phyloP scores from a whole-genome alignment of 2,888 invertebrate species.

The Idaea biselata region DNA sequence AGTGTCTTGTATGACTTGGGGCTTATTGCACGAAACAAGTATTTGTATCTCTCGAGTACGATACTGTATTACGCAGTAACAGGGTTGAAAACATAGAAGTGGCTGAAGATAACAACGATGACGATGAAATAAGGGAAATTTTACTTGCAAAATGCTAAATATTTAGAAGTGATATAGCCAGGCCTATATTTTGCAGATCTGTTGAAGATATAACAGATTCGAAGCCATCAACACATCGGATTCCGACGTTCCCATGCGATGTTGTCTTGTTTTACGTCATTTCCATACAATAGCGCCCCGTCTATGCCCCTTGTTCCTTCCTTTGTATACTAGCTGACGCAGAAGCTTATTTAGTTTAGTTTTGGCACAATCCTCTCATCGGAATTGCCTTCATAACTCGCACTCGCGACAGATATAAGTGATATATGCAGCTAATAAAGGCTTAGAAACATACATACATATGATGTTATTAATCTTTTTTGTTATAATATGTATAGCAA shows the following conservation, averaged over 20 bases:
- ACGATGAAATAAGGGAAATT: background rate
- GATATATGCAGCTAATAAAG: background rate
- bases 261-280: too few species aligned
- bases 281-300: background rate
- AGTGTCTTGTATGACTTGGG: background rate
- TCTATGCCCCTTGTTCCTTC: background rate
- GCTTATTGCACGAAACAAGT: background rate
- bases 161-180: too few species aligned
- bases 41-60: background rate
- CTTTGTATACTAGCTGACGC: background rate
- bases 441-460: background rate
- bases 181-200: too few species aligned
- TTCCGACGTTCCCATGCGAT: too few species aligned
- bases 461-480: background rate
- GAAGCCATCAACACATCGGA: too few species aligned
- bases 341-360: slow-evolving; percentile 9
- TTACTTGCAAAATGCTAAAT: too few species aligned
- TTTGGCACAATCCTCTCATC: slow-evolving; percentile 11
- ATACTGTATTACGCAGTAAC: background rate
- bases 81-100: background rate
- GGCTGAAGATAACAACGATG: background rate
- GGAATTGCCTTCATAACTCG: slow-evolving; percentile 10
- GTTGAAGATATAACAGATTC: too few species aligned
- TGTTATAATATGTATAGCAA: too few species aligned
- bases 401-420: slow-evolving; percentile 9